phyloP scores from a whole-genome alignment of 2,113 vertebrate species.

The Uria lomvia region DNA sequence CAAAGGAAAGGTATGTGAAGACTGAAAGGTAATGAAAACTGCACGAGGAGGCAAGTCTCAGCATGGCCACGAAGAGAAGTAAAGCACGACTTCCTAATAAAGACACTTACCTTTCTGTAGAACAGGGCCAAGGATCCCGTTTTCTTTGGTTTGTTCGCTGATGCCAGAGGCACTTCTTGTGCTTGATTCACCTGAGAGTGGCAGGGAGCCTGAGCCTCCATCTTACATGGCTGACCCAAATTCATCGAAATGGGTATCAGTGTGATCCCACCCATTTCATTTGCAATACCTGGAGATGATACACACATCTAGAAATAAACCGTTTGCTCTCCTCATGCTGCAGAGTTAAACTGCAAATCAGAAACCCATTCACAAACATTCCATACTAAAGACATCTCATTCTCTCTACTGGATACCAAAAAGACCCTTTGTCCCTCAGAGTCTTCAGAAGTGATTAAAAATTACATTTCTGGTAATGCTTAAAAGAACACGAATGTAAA shows the following conservation, averaged over 20 bases:
- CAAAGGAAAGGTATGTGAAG: background rate
- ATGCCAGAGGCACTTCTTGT: slow-evolving; percentile 46
- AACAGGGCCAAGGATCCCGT: slow-evolving; percentile 94
- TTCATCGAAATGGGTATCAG: slow-evolving; percentile 81
- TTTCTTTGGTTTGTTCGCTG: slow-evolving; percentile 76
- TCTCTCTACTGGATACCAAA: background rate
- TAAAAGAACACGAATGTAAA: background rate
- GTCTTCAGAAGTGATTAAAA: background rate
- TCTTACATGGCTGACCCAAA: slow-evolving; percentile 69
- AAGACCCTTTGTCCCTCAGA: background rate
- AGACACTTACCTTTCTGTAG: slow-evolving; percentile 87
- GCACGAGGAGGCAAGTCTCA: background rate
- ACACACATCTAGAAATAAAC: background rate
- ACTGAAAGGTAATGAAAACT: background rate
- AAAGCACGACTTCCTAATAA: accelerated
- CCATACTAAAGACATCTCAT: background rate
- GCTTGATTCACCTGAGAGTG: slow-evolving; percentile 3
- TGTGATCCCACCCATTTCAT: slow-evolving; percentile 78
- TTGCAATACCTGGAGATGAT: slow-evolving; percentile 73
- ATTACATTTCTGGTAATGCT: background rate
- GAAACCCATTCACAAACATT: background rate
- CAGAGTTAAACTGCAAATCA: background rate
- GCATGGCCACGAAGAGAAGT: accelerated
- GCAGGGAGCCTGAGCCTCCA: slow-evolving; percentile 55
- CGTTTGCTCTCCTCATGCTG: background rate